Percentiles rank a stretch among this genome's conserved stretches.
Conservation (phyloP, 1,140 invertebrate genomes). For the Halyomorpha halys region DNA sequence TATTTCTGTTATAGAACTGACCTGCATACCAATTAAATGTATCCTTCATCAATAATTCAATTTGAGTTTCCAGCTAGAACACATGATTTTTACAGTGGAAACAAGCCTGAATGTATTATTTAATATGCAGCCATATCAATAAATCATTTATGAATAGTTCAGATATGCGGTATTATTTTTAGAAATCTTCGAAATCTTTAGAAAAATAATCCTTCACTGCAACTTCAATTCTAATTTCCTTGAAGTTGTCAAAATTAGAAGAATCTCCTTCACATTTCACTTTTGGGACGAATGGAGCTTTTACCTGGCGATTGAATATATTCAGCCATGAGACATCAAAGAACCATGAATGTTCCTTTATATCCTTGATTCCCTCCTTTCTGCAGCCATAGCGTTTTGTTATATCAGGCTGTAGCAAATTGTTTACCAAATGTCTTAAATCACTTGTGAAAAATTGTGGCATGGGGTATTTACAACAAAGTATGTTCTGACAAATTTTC, state of each 20-base stretch:
- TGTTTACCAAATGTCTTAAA: slow-evolving; percentile 76
- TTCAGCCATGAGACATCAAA: slow-evolving; percentile 24
- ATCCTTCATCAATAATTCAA: too few relatives aligned
- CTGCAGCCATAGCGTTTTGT: slow-evolving; percentile 85
- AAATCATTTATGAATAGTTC: too few relatives aligned
- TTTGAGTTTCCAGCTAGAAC: too few relatives aligned
- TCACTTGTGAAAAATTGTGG: slow-evolving; percentile 57
- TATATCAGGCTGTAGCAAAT: slow-evolving; percentile 74
- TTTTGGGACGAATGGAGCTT: slow-evolving; percentile 2
- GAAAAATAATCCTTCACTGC: too few relatives aligned
- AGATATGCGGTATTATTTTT: too few relatives aligned
- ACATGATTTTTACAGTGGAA: too few relatives aligned
- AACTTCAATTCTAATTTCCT: neutral
- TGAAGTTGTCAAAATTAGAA: neutral
- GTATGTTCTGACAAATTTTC: slow-evolving; percentile 84
- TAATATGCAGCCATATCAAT: too few relatives aligned
- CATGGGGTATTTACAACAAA: slow-evolving; percentile 60
- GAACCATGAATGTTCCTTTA: slow-evolving; percentile 46
- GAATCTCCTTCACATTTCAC: neutral
- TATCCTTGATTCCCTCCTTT: slow-evolving; percentile 62
- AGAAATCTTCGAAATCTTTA: too few relatives aligned
- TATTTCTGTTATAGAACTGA: too few relatives aligned
- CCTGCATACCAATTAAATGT: too few relatives aligned
- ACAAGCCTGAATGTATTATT: too few relatives aligned
- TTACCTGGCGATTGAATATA: slow-evolving; percentile 31